Conservation (phyloP, 2,888 invertebrate genomes). For the Ophion ventricosus region DNA sequence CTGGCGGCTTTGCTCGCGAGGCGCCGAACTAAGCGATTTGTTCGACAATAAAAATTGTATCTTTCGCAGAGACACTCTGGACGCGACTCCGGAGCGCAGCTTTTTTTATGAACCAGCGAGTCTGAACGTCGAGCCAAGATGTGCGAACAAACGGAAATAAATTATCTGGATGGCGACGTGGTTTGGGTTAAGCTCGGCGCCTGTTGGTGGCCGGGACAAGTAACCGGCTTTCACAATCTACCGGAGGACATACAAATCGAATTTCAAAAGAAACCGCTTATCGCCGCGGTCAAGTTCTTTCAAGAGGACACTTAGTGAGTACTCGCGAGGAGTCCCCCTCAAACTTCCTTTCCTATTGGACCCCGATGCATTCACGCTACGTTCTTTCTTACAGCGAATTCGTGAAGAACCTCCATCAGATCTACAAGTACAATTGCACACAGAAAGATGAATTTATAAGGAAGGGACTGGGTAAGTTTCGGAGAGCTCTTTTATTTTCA, state of each 20-base stretch:
- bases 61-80: slow-evolving; percentile 19
- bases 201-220: slow-evolving; percentile 95
- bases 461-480: slow-evolving; percentile 90
- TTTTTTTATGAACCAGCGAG: slow-evolving; percentile 42
- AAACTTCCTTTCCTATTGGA: no score
- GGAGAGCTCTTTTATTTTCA: background rate
- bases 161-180: slow-evolving; percentile 90
- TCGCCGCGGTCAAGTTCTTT: slow-evolving; percentile 93
- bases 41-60: background rate
- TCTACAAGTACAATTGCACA: slow-evolving; percentile 91
- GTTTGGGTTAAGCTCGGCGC: slow-evolving; percentile 94
- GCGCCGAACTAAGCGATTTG: background rate
- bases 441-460: slow-evolving; percentile 92
- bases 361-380: background rate
- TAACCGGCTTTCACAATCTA: slow-evolving; percentile 86
- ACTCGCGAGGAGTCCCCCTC: background rate
- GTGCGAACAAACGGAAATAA: slow-evolving; percentile 89
- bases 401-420: slow-evolving; percentile 88
- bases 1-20: background rate
- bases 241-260: slow-evolving; percentile 88
- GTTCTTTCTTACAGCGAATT: slow-evolving; percentile 88
- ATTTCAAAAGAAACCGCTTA: slow-evolving; percentile 88
- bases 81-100: slow-evolving; percentile 27
- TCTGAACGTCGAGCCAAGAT: slow-evolving; percentile 82
- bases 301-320: slow-evolving; percentile 93